Conservation (phyloP, 2,888 invertebrate genomes). For the Papilio elwesi region DNA sequence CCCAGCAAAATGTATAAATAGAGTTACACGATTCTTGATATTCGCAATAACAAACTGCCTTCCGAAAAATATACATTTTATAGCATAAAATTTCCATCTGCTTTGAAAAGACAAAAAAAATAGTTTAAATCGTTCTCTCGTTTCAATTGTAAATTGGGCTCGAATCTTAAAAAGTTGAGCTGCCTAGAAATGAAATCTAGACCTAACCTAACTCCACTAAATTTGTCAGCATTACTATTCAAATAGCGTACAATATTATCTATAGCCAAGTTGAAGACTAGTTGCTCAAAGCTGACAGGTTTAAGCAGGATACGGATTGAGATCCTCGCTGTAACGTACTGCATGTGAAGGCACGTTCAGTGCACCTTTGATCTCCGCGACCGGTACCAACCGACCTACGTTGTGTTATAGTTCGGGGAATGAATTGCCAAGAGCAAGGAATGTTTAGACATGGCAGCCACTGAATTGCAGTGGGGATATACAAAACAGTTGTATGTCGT, state of each 20-base stretch:
- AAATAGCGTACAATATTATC: slow-evolving; percentile 5
- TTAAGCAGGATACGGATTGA: slow-evolving; percentile 14
- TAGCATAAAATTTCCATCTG: no score
- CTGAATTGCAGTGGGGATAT: background rate
- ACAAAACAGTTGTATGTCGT: no score
- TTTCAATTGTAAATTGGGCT: no score
- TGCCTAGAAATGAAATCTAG: no score
- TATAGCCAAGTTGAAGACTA: background rate
- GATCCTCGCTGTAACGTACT: slow-evolving; percentile 43
- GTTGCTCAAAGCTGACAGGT: slow-evolving; percentile 1
- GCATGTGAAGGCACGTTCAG: slow-evolving; percentile 49
- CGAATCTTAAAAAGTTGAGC: no score
- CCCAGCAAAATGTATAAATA: no score
- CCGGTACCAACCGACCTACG: slow-evolving; percentile 44
- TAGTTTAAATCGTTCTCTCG: no score
- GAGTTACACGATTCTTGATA: no score
- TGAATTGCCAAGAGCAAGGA: slow-evolving; percentile 36
- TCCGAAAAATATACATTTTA: no score
- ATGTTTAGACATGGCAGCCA: slow-evolving; percentile 9
- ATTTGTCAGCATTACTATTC: background rate
- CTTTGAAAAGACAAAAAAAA: no score
- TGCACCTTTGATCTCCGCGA: slow-evolving; percentile 54
- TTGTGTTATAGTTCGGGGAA: slow-evolving; percentile 51
- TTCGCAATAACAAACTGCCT: no score
- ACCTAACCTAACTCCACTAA: background rate